Percentiles rank a stretch among this genome's conserved stretches.
These are phyloP conservation scores for Norana najaformis DNA, from an alignment of 2,888 invertebrate species.

Conservation along the genomic window DNA sequence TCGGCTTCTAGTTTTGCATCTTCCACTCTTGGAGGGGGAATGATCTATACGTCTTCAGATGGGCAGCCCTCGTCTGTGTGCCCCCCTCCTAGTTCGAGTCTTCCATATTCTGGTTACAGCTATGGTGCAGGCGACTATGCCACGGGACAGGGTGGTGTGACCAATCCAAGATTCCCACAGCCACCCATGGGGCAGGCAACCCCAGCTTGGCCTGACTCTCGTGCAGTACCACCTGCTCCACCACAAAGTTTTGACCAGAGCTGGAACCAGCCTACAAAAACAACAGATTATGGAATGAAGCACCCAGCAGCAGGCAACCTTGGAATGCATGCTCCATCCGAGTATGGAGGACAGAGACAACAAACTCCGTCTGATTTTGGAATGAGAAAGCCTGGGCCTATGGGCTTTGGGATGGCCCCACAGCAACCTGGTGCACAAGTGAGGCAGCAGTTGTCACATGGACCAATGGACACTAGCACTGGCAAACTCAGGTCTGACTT, in stretches of 20 bases:
- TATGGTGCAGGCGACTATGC: not conserved
- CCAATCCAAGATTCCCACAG: not conserved
- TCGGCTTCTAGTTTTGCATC: not conserved
- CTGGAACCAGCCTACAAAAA: not conserved
- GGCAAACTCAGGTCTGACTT: not conserved
- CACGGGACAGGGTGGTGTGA: constrained; percentile 1
- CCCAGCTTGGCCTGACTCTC: not conserved
- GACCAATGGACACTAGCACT: not conserved
- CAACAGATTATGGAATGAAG: not conserved
- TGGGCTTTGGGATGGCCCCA: not conserved
- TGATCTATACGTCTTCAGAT: not conserved
- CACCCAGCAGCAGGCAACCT: not conserved
- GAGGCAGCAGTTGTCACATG: not conserved
- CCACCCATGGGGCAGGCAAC: not conserved
- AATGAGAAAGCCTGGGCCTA: not conserved
- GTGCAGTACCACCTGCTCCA: not conserved
- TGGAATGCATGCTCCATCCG: not conserved
- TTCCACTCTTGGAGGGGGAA: not conserved
- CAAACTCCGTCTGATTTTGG: not conserved
- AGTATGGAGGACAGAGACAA: not conserved
- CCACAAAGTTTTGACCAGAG: not conserved
- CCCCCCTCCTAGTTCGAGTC: not conserved
- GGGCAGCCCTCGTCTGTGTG: not conserved
- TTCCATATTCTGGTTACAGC: not conserved
- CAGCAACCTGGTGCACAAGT: not conserved